Percentiles rank a stretch among this genome's conserved stretches.
These are phyloP conservation scores for Callosobruchus maculatus DNA, from an alignment of 2,888 invertebrate genomes.

Conservation along the genomic window DNA sequence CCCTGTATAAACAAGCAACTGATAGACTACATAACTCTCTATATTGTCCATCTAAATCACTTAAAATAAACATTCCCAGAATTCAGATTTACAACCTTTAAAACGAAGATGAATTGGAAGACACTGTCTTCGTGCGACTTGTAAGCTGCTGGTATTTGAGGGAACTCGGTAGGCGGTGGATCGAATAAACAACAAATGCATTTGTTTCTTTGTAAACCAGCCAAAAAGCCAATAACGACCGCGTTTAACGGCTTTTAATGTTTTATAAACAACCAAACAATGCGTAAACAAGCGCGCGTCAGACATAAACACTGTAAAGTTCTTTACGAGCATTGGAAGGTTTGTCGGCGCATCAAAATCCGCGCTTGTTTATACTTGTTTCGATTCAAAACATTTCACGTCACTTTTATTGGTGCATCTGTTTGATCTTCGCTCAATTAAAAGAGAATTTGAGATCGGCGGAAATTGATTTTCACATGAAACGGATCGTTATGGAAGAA, in stretches of 20 bases:
- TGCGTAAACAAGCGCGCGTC: conserved; percentile 24
- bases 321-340: conserved; percentile 22
- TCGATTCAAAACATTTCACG: conserved; percentile 31
- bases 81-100: neutral
- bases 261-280: conserved; percentile 30
- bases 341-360: conserved; percentile 38
- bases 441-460: conserved; percentile 1
- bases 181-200: neutral
- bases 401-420: conserved; percentile 30
- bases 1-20: no score
- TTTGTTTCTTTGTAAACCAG: conserved; percentile 22
- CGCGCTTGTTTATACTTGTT: conserved; percentile 29
- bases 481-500: neutral
- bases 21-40: no score
- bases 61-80: no score
- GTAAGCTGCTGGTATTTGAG: neutral
- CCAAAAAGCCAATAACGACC: conserved; percentile 25
- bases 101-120: neutral
- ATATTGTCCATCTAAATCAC: no score
- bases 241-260: conserved; percentile 26
- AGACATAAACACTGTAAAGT: conserved; percentile 35
- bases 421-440: conserved; percentile 29
- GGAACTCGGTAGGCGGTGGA: neutral
- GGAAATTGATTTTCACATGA: neutral
- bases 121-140: neutral